phyloP scores from a whole-genome alignment of 2,888 invertebrate species.

The Eristalinus sepulchralis region DNA sequence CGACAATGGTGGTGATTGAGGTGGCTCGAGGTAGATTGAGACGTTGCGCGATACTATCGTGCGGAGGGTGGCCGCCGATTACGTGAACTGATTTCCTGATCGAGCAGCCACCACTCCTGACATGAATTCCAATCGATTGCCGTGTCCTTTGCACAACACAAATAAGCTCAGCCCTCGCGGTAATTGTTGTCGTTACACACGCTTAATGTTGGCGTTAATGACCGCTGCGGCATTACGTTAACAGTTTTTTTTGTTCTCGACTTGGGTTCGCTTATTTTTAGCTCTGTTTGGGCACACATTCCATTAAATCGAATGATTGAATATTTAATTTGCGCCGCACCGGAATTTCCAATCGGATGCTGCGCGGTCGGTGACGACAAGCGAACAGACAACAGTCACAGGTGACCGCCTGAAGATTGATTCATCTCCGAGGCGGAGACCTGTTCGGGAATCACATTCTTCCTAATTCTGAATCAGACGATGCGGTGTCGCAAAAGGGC shows the following conservation, averaged over 20 bases:
- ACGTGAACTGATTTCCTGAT: conserved; percentile 49
- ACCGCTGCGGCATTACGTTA: conserved; percentile 13
- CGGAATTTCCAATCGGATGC: neutral
- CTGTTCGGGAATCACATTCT: neutral
- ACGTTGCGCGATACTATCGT: neutral
- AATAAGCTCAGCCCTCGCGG: neutral
- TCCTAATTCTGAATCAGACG: conserved; percentile 3
- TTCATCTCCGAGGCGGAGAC: neutral
- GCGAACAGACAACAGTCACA: too few relatives aligned
- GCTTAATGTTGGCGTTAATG: conserved; percentile 44
- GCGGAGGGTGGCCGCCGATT: conserved; percentile 13
- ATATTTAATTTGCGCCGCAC: conserved; percentile 11
- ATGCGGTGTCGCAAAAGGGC: neutral
- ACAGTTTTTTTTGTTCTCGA: neutral
- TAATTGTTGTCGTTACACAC: conserved; percentile 11
- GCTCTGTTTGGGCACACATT: neutral
- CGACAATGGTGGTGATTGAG: neutral
- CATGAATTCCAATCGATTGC: conserved; percentile 25
- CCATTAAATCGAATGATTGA: conserved; percentile 18
- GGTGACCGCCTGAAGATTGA: neutral
- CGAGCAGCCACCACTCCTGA: conserved; percentile 1
- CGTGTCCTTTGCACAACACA: conserved; percentile 19
- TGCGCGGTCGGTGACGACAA: neutral
- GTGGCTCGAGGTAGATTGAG: neutral
- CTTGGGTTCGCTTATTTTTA: neutral